Base-by-base conservation (phyloP, 2,797 vertebrate genomes). In the Cichlasoma orientale region DNA sequence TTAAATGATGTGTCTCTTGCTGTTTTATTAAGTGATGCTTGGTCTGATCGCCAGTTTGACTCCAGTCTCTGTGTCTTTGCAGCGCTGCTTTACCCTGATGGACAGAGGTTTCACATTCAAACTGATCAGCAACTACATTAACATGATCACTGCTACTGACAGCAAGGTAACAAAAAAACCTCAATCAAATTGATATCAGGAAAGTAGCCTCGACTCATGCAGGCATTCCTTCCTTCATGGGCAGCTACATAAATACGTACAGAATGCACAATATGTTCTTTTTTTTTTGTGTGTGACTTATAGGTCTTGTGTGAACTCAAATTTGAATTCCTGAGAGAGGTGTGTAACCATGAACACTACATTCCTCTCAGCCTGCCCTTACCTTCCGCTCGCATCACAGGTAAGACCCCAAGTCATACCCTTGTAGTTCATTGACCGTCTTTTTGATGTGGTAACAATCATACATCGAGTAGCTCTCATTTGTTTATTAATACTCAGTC, bases 11-110 rank as follows among this genome's bases (percentile, higher is more conserved):
- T 56, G 18, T 82, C 70, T 73, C 58, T 61, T 19, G 1, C 54
- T 54, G 31, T 84, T n/a, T 70, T 36, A 58, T 68, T 23, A 77
- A 56, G 68, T 66, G 19, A 77, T 53, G 11, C 44, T 71, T 27
- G n/a, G 56, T 77, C 25, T 59, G 54, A 70, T 77, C 6, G 58
- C 11, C n/a, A 23, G 23, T 55, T 71, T 27, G 19, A 59, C 44
- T 68, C 61, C 23, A 5, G 25, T 82, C 13, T 85, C 18, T 71
- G 33, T 84, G 8, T 89, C n/a, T 58, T 68, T 72, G 61, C 89
- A 99, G 98, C 97, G 96, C 56, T 99, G 98, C 86, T 98, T 99
- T 76, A 98, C 98, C 0, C 96, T 99, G 86, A 97, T 99, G 98
- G 98, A 99, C 90, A 93, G 98, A 94, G 98, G 98, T 74, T 97